Base-by-base conservation (phyloP, 2,888 invertebrate species). In the Plebejus argus region DNA sequence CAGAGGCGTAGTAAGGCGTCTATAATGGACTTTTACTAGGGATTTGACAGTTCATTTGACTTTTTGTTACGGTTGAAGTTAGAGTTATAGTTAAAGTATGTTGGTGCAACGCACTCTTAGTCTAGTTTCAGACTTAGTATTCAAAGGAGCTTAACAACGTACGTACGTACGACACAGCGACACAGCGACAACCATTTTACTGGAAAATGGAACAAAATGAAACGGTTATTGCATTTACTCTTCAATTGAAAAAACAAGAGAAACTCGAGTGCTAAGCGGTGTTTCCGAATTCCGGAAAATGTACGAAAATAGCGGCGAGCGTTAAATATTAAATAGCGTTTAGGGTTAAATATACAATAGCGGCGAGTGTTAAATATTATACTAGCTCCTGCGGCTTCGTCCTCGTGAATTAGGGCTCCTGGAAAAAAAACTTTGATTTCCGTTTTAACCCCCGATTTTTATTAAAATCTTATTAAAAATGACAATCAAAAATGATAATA, bases 161-260 rank as follows among this genome's bases (percentile, higher is more conserved):
- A 66, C 66, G 20, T 61, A 61, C 23, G n/a, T n/a, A n/a, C n/a
- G n/a, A n/a, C n/a, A n/a, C n/a, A n/a, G n/a, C 23, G 66, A 66
- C 15, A 28, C 28, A 28, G 28, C 15, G 66, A 12, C 23, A 1
- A 28, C 15, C 66, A 15, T 28, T 66, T 66, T 33, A 5, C 66
- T 15, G 23, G 28, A 23, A 61, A 61, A 61, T 66, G 66, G 28
- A 66, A 66, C 66, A 28, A 66, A 66, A 66, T 66, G 66, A 15
- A 66, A 28, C 15, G 10, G 66, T 66, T 28, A 66, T 28, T 66
- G 66, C 66, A 28, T 66, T 66, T 66, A 18, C 66, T 28, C 28
- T 18, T 4, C 66, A 28, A 33, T 28, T 66, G 28, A 5, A 66
- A 66, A 28, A 66, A 66, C 28, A 23, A 23, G 28, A 23, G 61